These are phyloP conservation scores for Ceyx melanurus DNA, from an alignment of 2,113 vertebrate genomes.

Conservation along the genomic window DNA sequence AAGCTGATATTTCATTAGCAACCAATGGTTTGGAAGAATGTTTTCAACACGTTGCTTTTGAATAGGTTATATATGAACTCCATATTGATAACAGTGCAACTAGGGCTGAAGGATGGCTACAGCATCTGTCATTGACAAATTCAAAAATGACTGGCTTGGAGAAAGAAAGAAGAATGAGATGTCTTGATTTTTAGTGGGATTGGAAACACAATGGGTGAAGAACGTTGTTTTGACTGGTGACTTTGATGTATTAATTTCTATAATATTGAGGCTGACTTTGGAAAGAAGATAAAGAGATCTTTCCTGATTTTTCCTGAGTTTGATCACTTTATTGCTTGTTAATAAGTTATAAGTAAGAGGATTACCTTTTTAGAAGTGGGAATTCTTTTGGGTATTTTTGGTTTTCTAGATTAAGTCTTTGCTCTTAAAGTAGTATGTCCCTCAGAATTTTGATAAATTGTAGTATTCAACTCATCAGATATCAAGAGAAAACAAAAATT, in stretches of 20 bases:
- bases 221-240: neutral
- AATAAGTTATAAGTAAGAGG: neutral
- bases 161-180: neutral
- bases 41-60: conserved; percentile 11
- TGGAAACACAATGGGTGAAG: neutral
- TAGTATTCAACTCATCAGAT: neutral
- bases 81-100: neutral
- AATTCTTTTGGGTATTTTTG: neutral
- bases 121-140: neutral
- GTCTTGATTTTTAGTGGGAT: neutral
- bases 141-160: neutral
- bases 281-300: neutral
- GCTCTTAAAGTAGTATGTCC: neutral
- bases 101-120: neutral
- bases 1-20: conserved; percentile 40
- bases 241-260: neutral
- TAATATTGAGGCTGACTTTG: neutral
- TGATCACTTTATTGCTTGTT: neutral
- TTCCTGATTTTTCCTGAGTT: neutral
- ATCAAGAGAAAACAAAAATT: neutral
- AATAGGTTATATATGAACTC: conserved; percentile 11
- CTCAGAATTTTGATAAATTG: neutral
- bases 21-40: conserved; percentile 4
- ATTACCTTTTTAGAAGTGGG: neutral
- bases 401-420: neutral